A percentile compares a stretch with the other conserved stretches of the same genome.
These are phyloP conservation scores for Phenganax stokvisi DNA, from an alignment of 92 coral and sea anemone species.

Conservation along the genomic window DNA sequence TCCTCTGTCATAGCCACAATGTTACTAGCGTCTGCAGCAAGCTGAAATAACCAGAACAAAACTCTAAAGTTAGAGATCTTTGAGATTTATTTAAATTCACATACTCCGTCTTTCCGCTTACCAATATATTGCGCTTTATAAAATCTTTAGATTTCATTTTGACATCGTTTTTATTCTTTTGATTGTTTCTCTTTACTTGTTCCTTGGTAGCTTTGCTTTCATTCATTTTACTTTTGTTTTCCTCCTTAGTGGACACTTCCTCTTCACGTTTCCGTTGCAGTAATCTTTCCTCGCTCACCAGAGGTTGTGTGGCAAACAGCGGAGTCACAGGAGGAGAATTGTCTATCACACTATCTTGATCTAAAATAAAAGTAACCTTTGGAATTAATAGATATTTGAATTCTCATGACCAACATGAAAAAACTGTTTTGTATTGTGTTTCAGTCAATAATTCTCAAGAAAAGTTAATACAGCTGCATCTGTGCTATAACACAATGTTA, in stretches of 20 bases:
- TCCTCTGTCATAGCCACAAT: conserved; percentile 92
- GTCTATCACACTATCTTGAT: conserved; percentile 40
- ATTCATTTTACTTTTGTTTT: conserved; percentile 25
- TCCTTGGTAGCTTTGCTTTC: conserved; percentile 36
- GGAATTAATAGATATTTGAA: no score
- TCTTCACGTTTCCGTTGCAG: not conserved
- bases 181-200: conserved; percentile 33
- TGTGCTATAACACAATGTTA: not conserved
- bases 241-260: not conserved
- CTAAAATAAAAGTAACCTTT: not conserved
- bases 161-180: conserved; percentile 23
- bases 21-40: conserved; percentile 95
- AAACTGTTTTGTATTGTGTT: no score
- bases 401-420: no score
- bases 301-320: conserved; percentile 82
- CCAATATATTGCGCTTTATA: conserved; percentile 85
- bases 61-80: no score
- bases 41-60: conserved; percentile 34
- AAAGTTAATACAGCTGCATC: not conserved
- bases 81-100: no score
- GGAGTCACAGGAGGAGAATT: conserved; percentile 61
- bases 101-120: conserved; percentile 10
- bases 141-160: conserved; percentile 61
- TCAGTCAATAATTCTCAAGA: not conserved
- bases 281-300: conserved; percentile 31